Evolutionary conservation across 2,797 vertebrate species (phyloP), one percentile per base, ranked within the genome.

Genomic region (Notolabrus celidotus): DNA sequence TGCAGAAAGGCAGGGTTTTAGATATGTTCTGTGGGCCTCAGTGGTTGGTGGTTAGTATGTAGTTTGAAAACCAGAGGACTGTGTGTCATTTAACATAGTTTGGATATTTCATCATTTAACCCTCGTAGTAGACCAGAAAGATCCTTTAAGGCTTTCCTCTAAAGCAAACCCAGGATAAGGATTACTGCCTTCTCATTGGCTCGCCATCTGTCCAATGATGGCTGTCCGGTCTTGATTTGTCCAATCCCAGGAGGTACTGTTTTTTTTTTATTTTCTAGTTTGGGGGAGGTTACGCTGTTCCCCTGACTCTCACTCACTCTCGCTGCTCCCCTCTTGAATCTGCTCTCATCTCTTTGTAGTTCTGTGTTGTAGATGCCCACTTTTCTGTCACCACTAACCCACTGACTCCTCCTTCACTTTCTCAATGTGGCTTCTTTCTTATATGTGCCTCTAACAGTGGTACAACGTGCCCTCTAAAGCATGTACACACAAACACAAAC

Each of bases 211-310:
- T 78, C 82, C 86, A 66, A n/a, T 31, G 83, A 86, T 82, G 89
- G 83, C 80, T 20, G 67, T 73, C 62, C 72, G 83, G 45, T 70
- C 73, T 83, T 84, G 74, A 67, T 74, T 82, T 88, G 77, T 61
- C 85, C 67, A 53, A 56, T 69, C 62, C 77, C 74, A 60, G 79
- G 85, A 93, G 92, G 92, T 92, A 93, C 77, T 2, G 47, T 80
- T 74, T 68, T 47, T 34, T 63, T 49, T 41, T n/a, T n/a, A 49
- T 41, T 50, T 53, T 63, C 19, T 23, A 41, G 41, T 41, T 59
- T 25, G 23, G 87, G 88, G 88, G 88, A 88, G 92, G 91, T 86
- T 80, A 58, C n/a, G 20, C 85, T 82, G 64, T 83, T 81, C 79
- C 79, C 79, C 72, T 74, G 53, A 80, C 79, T 47, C 58, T 65